Evolutionary conservation across 2,888 invertebrate species (phyloP), one percentile per base, ranked within the genome.

Genomic region (Hipparchia sbordonii): DNA sequence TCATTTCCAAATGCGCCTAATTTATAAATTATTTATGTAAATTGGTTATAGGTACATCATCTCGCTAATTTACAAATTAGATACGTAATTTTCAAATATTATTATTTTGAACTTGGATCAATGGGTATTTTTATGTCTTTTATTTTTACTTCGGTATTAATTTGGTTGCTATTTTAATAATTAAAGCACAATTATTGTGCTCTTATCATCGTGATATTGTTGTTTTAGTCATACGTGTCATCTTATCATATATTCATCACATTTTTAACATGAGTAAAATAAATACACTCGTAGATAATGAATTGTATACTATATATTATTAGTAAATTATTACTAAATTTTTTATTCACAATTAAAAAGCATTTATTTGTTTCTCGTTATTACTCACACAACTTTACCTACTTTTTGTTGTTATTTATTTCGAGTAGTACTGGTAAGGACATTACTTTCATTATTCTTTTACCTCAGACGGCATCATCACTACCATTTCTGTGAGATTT

Each of bases 1-100:
- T 61, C 48, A 68, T 73, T 70, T 67, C 73, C 12, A 62, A 71
- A 65, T 57, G 51, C 61, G 33, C 60, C 8, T 69, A 70, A 71
- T 73, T 70, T 73, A 59, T 70, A 67, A 73, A 67, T 67, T 73
- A 71, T 70, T 65, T 76, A 74, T 76, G 76, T 68, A 70, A 74
- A 74, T 74, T 39, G 10, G n/a, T 52, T 12, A 52, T 39, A 39
- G 39, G 39, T 48, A 10, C 33, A 52, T 52, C 52, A 51, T 51
- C 33, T 60, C 39, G 59, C 10, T 33, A 65, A 51, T 51, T 52
- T 51, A 33, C 51, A 52, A 51, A 51, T 65, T 33, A 23, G 39
- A 23, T 23, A 48, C 12, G n/a, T 51, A 33, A 51, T 59, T 68
- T 59, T 68, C 7, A 7, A 59, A 57, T 57, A 57, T 33, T 33